Evolutionary conservation across 1,140 invertebrate species (phyloP).

Genomic region (Aplysia californica): DNA sequence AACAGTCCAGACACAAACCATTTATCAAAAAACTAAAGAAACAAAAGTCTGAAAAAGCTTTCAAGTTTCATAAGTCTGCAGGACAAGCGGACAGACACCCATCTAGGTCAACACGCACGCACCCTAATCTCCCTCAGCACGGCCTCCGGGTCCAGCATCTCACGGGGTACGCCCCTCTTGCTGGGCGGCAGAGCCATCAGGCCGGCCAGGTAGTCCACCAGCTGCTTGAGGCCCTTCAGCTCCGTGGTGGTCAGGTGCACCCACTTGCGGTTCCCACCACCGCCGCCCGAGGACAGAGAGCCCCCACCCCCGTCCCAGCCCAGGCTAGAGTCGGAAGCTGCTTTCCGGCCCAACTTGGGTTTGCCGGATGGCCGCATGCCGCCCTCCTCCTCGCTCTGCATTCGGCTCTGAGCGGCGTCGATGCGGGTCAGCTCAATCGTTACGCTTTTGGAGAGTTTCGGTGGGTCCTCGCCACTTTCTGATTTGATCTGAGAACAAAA

Average conservation of each 20-base stretch:
- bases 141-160: conserved; percentile 89
- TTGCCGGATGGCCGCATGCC: not conserved
- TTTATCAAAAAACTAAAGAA: no score
- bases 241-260: conserved; percentile 75
- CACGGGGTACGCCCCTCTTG: conserved; percentile 92
- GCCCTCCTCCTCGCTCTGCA: conserved; percentile 32
- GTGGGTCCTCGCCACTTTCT: conserved; percentile 32
- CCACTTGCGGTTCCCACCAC: conserved; percentile 30
- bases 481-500: conserved; percentile 7
- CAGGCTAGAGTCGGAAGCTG: conserved; percentile 13
- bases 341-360: conserved; percentile 2
- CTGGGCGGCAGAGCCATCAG: conserved; percentile 81
- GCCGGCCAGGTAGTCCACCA: conserved; percentile 86
- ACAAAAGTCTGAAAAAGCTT: no score
- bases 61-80: no score
- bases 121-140: conserved; percentile 85
- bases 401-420: conserved; percentile 40
- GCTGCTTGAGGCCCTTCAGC: conserved; percentile 81
- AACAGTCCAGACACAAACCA: no score
- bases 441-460: conserved; percentile 49
- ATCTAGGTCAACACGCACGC: no score
- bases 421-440: conserved; percentile 56
- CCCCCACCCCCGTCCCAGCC: conserved; percentile 13
- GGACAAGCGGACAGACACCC: no score
- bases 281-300: no score